These are phyloP conservation scores for Tetragonula carbonaria DNA, from an alignment of 2,888 invertebrate genomes.

Conservation along the genomic window DNA sequence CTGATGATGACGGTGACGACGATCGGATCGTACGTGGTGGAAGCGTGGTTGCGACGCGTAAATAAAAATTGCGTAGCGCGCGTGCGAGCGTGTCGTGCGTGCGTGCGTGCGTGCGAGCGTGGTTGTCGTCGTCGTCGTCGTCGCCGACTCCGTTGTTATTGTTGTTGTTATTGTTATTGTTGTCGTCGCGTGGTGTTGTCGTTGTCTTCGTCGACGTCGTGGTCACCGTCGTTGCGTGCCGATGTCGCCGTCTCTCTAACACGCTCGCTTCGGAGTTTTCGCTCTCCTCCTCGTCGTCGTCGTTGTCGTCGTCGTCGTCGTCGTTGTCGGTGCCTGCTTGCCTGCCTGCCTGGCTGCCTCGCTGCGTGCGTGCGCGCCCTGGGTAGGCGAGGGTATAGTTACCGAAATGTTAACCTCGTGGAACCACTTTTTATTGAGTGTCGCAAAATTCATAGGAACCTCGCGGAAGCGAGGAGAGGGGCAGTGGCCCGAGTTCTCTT, in stretches of 20 bases:
- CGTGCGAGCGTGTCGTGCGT: not conserved
- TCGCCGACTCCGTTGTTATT: not conserved
- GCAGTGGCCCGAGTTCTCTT: slow-evolving; percentile 66
- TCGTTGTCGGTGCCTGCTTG: not conserved
- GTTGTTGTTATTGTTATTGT: not conserved
- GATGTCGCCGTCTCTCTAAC: slow-evolving; percentile 17
- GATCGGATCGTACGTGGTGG: slow-evolving; percentile 12
- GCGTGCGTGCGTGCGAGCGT: not conserved
- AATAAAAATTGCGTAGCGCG: slow-evolving; percentile 1
- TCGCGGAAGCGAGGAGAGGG: slow-evolving; percentile 79
- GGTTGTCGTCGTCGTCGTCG: not conserved
- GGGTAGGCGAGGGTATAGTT: slow-evolving; percentile 83
- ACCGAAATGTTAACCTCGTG: slow-evolving; percentile 86
- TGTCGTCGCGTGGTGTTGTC: slow-evolving; percentile 5
- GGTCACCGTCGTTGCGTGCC: slow-evolving; percentile 16
- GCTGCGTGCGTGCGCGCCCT: slow-evolving; percentile 75
- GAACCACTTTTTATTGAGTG: slow-evolving; percentile 88
- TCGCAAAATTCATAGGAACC: slow-evolving; percentile 87
- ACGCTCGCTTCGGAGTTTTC: slow-evolving; percentile 34
- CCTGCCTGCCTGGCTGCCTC: no score
- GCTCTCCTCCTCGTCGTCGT: slow-evolving; percentile 20
- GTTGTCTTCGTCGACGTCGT: slow-evolving; percentile 16
- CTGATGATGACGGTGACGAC: no score
- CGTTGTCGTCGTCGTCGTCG: slow-evolving; percentile 6
- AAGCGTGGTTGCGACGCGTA: not conserved